These are phyloP conservation scores for Notarius lentiginosus DNA, from an alignment of 2,113 vertebrate genomes.

Conservation along the genomic window DNA sequence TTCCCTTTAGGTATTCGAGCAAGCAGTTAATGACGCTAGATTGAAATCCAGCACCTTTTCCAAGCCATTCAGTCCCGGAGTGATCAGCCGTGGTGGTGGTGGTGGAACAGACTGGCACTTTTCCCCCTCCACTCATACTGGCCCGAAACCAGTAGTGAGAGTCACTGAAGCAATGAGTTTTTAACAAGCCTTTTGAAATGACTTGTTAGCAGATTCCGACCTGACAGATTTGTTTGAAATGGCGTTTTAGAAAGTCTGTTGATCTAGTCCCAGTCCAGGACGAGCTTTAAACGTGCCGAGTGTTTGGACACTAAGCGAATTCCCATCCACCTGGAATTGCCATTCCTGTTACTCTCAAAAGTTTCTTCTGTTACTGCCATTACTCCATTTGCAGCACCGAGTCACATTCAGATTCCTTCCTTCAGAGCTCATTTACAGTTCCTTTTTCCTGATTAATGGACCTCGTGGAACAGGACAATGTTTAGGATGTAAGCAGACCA, in stretches of 20 bases:
- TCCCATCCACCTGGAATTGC: background rate
- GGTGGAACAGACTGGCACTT: background rate
- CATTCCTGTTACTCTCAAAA: background rate
- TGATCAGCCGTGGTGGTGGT: conserved; percentile 5
- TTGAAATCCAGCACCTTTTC: conserved; percentile 49
- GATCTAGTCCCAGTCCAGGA: background rate
- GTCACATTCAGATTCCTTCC: background rate
- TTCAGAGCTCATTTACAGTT: background rate
- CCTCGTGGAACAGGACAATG: background rate
- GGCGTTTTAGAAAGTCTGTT: background rate
- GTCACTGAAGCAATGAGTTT: conserved; percentile 3
- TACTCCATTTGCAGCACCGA: conserved; percentile 12
- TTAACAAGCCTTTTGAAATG: background rate
- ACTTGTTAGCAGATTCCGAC: background rate
- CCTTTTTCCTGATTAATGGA: background rate
- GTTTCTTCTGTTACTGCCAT: conserved; percentile 16
- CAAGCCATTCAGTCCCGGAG: conserved; percentile 47
- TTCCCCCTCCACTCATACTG: background rate
- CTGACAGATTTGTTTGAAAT: background rate
- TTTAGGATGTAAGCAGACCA: background rate
- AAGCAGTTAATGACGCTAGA: conserved; percentile 51
- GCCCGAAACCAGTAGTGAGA: background rate
- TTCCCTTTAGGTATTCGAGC: conserved; percentile 52
- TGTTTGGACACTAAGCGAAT: background rate
- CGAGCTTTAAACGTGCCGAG: background rate